These are phyloP conservation scores for Stenoptilia bipunctidactyla DNA, from an alignment of 2,888 invertebrate genomes.

Conservation along the genomic window DNA sequence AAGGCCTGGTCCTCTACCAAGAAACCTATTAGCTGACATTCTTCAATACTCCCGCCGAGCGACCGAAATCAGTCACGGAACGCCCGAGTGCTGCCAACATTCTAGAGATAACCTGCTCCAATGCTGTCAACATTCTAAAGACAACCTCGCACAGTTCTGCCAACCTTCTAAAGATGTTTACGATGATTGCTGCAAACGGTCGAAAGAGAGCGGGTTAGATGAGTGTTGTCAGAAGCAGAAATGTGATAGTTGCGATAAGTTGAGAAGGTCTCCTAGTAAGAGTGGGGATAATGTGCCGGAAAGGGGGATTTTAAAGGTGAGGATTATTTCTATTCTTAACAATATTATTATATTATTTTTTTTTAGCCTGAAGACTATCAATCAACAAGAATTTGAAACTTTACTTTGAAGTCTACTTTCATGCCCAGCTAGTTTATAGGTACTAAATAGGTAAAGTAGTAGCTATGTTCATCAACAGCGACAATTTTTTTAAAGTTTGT, in stretches of 20 bases:
- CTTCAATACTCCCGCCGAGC: conserved; percentile 71
- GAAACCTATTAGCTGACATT: conserved; percentile 81
- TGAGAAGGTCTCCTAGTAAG: conserved; percentile 23
- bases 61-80: conserved; percentile 69
- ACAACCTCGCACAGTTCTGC: conserved; percentile 9
- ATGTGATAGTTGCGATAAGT: conserved; percentile 11
- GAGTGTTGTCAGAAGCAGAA: conserved; percentile 11
- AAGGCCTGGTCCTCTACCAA: conserved; percentile 73
- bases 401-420: too few species aligned
- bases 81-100: conserved; percentile 31
- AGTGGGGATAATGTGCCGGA: conserved; percentile 11
- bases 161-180: not conserved
- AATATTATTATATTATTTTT: too few species aligned
- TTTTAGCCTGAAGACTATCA: too few species aligned
- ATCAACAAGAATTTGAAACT: too few species aligned
- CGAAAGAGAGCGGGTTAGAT: not conserved
- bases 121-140: conserved; percentile 3
- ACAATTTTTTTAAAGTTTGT: too few species aligned
- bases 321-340: too few species aligned
- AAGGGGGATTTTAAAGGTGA: conserved; percentile 20
- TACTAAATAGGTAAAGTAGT: too few species aligned
- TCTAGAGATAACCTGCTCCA: conserved; percentile 3
- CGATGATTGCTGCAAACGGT: not conserved
- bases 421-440: too few species aligned
- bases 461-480: too few species aligned